Base-by-base conservation (phyloP, 2,888 invertebrate genomes). In the Stegana nigrithorax region DNA sequence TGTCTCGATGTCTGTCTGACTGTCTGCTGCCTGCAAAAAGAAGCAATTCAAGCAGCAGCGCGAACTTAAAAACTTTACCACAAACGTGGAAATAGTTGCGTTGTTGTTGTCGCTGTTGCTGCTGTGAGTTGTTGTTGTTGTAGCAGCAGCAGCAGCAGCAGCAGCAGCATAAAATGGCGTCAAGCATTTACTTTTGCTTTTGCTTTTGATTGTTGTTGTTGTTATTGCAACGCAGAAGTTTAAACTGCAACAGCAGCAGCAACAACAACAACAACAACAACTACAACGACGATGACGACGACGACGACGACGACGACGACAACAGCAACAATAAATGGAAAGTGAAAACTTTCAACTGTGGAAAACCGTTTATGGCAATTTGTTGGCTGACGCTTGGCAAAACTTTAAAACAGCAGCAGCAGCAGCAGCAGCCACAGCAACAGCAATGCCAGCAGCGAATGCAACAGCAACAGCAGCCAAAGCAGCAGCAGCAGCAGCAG, bases 121-220 rank as follows among this genome's bases (percentile, higher is more conserved):
- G 69, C 58, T 71, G 67, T 65, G 60, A 73, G 68, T 76, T 76
- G 70, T 68, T 71, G 69, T 70, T 8, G 66, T 10, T 63, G 58
- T 63, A 44, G 26, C 39, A 29, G 59, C 68, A 71, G 59, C 53
- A 67, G 60, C 59, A 70, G 67, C 65, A 73, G 67, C 60, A 69
- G 65, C 63, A 61, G 74, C 64, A 65, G 64, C 60, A 65, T 66
- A 66, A 68, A 67, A 73, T 75, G 72, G 75, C 73, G 73, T 77
- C 71, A 75, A 75, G 77, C 71, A 75, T 77, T 75, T 75, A 70
- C 77, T 64, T 53, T 58, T 64, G 60, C 66, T 69, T 62, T 69
- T 66, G 65, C n/a, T 59, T 66, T 61, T 47, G 42, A 32, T 23
- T 51, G 44, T 45, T 10, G 21, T 23, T 53, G 12, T 10, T 55